These are phyloP conservation scores for Melitaea athalia DNA, from an alignment of 2,888 invertebrate genomes.

Conservation along the genomic window DNA sequence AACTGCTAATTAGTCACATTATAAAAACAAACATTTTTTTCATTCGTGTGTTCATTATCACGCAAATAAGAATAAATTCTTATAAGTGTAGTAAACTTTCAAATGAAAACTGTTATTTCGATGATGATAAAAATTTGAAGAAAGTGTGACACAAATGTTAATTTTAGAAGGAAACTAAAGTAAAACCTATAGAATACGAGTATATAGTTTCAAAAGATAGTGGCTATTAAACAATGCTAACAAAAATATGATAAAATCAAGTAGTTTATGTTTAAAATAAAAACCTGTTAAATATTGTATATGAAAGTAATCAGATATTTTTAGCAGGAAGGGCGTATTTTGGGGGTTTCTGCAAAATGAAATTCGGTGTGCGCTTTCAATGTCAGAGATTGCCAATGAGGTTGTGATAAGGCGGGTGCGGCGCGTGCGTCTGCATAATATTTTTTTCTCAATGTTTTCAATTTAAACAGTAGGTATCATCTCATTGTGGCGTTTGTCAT, in stretches of 20 bases:
- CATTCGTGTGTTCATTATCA: too few relatives aligned
- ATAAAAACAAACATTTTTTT: too few relatives aligned
- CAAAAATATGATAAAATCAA: background rate
- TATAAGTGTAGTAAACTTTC: too few relatives aligned
- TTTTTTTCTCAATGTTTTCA: constrained; percentile 57
- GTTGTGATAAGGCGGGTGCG: constrained; percentile 53
- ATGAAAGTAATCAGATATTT: constrained; percentile 9
- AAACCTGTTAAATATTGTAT: background rate
- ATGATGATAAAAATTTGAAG: too few relatives aligned
- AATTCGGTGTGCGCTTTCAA: constrained; percentile 49
- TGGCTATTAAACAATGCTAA: background rate
- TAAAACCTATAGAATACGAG: too few relatives aligned
- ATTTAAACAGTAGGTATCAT: constrained; percentile 46
- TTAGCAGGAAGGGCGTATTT: constrained; percentile 13
- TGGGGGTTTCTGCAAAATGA: constrained; percentile 44
- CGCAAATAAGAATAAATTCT: too few relatives aligned
- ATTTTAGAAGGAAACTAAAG: too few relatives aligned
- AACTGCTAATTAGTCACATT: too few relatives aligned
- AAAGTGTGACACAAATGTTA: too few relatives aligned
- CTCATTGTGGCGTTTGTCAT: constrained; percentile 45
- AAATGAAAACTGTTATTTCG: too few relatives aligned
- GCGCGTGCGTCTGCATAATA: constrained; percentile 64
- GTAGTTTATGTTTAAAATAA: background rate
- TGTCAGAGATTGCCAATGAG: constrained; percentile 55
- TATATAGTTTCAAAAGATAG: background rate